These are phyloP conservation scores for Drosophila murphyi DNA, from an alignment of 1,140 invertebrate species.

Conservation along the genomic window DNA sequence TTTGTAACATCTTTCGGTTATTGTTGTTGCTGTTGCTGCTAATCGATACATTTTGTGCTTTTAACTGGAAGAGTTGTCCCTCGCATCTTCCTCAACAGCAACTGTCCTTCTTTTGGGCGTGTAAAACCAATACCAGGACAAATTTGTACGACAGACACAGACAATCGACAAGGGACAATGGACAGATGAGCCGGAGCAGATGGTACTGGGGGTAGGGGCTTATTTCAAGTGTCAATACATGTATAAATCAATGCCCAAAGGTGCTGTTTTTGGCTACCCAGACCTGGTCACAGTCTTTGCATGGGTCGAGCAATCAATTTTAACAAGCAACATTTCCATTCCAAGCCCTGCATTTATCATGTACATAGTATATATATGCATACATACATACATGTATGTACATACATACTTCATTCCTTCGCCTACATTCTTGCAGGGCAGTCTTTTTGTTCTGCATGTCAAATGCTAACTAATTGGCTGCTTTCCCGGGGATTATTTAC, in stretches of 20 bases:
- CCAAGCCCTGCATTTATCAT: neutral
- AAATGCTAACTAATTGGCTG: slow-evolving; percentile 11
- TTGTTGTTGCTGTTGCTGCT: slow-evolving; percentile 23
- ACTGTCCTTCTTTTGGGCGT: slow-evolving; percentile 48
- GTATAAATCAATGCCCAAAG: slow-evolving; percentile 75
- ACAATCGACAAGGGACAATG: slow-evolving; percentile 17
- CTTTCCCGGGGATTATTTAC: neutral
- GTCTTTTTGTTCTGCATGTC: slow-evolving; percentile 4
- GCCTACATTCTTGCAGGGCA: neutral
- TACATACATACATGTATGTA: slow-evolving; percentile 8
- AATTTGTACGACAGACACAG: slow-evolving; percentile 63
- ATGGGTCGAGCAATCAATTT: slow-evolving; percentile 62
- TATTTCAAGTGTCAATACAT: slow-evolving; percentile 70
- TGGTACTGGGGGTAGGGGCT: neutral
- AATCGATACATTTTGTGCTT: slow-evolving; percentile 47
- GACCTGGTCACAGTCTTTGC: neutral
- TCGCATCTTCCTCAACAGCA: neutral
- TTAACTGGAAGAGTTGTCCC: slow-evolving; percentile 34
- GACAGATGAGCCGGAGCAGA: neutral
- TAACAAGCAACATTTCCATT: slow-evolving; percentile 52
- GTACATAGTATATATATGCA: too few relatives aligned
- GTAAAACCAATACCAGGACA: slow-evolving; percentile 76
- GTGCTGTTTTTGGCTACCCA: slow-evolving; percentile 32
- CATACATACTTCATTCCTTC: neutral
- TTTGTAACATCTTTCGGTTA: slow-evolving; percentile 1